Evolutionary conservation across 2,797 vertebrate genomes (phyloP), one percentile per base, ranked within the genome.

Genomic region (Cossypha caffra): DNA sequence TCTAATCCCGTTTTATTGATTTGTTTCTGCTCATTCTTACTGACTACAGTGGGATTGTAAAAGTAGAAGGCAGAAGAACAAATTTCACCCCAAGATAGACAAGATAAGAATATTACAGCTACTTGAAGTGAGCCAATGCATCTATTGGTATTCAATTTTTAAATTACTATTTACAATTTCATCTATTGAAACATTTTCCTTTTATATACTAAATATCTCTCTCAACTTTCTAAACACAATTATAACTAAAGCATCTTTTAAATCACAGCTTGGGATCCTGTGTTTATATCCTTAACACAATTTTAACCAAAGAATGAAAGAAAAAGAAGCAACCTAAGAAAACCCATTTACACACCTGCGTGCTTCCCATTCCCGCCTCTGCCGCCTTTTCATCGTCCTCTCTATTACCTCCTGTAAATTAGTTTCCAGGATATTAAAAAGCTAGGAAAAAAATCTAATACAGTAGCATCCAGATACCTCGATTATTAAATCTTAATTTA

Each of bases 331-430:
- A 58, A 38, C 4, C 16, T 1, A 13, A 23, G 29, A 20, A n/a
- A 52, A 29, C 0, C 2, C 14, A 16, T 7, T 2, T 16, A 67
- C 91, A 96, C 81, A 99, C 99, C 99, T 99, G 37, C 98, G 98
- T 14, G 98, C 98, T 86, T 99, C 99, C 99, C 99, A 99, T 68
- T 99, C 99, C 86, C 99, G 98, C 87, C 94, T 98, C 2, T 98
- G 97, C 18, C 98, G 98, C 48, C 98, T 98, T 89, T 98, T 99
- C 80, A 99, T 99, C 23, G 99, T 98, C 94, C 98, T 98, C 96
- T 99, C 99, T 43, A 99, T 83, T 2, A 99, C 97, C 20, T 98
- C 99, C 99, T 99, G 94, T 4, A 42, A 21, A 75, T 66, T 58
- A 45, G 96, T 88, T 83, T 66, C 23, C 69, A 74, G 73, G 9